Evolutionary conservation across 2,797 vertebrate genomes (phyloP).

Genomic region (Carapus acus): DNA sequence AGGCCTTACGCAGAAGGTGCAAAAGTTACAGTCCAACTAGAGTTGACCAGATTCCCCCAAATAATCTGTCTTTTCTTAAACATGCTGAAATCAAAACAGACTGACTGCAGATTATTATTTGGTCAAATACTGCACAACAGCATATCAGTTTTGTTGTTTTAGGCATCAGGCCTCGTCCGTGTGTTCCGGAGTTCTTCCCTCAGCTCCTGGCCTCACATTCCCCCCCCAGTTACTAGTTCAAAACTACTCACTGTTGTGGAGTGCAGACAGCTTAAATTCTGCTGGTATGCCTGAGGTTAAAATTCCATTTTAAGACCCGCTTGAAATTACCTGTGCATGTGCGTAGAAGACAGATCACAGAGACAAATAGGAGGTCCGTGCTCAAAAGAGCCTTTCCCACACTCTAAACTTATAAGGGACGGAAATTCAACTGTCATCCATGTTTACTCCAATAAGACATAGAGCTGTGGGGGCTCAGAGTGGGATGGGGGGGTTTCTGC

Average conservation of each 20-base stretch:
- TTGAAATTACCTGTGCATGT: slow-evolving; percentile 12
- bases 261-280: slow-evolving; percentile 50
- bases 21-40: too few species aligned
- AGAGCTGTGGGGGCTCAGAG: background rate
- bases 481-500: too few species aligned
- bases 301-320: slow-evolving; percentile 19
- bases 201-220: slow-evolving; percentile 6
- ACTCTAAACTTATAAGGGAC: slow-evolving; percentile 26
- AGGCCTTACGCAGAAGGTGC: too few species aligned
- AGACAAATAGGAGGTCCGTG: slow-evolving; percentile 29
- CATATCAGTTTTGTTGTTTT: too few species aligned
- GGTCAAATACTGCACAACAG: too few species aligned
- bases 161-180: too few species aligned
- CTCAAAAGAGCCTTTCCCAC: slow-evolving; percentile 28
- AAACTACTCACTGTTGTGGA: slow-evolving; percentile 11
- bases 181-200: too few species aligned
- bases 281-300: slow-evolving; percentile 39
- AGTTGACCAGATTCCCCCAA: too few species aligned
- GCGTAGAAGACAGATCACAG: slow-evolving; percentile 20
- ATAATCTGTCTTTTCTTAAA: too few species aligned
- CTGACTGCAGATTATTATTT: too few species aligned
- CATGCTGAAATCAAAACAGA: too few species aligned
- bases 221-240: slow-evolving; percentile 33
- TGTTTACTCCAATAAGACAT: slow-evolving; percentile 21
- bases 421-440: slow-evolving; percentile 32